These are phyloP conservation scores for Oplegnathus fasciatus DNA, from an alignment of 2,113 vertebrate species.

Conservation along the genomic window DNA sequence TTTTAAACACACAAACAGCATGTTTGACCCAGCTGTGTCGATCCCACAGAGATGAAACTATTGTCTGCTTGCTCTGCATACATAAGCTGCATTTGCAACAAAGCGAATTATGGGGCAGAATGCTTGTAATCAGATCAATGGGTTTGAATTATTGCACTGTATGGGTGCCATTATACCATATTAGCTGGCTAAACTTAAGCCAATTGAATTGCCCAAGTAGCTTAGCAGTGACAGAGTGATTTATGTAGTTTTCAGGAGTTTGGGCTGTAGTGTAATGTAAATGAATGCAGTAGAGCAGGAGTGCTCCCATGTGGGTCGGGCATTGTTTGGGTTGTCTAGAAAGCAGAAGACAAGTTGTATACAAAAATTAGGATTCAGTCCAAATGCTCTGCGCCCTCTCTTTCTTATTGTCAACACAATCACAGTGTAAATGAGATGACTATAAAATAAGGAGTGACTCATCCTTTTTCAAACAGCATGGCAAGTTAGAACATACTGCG, in stretches of 20 bases:
- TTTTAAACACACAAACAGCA: slow-evolving; percentile 39
- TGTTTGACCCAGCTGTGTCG: slow-evolving; percentile 39
- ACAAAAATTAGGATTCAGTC: slow-evolving; percentile 47
- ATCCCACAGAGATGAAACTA: slow-evolving; percentile 47
- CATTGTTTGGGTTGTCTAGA: slow-evolving; percentile 47
- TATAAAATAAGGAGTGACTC: slow-evolving; percentile 35
- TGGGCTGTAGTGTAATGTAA: slow-evolving; percentile 71
- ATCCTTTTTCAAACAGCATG: slow-evolving; percentile 1
- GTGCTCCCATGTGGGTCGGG: slow-evolving; percentile 49
- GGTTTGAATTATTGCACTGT: slow-evolving; percentile 70
- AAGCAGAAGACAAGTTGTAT: slow-evolving; percentile 42
- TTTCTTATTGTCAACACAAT: slow-evolving; percentile 45
- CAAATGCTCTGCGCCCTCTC: slow-evolving; percentile 21
- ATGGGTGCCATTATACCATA: slow-evolving; percentile 60
- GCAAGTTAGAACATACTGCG: background rate
- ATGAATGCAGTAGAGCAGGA: slow-evolving; percentile 55
- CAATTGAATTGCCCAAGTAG: slow-evolving; percentile 68
- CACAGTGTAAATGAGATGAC: slow-evolving; percentile 35
- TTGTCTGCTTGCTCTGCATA: slow-evolving; percentile 41
- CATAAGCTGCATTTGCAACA: slow-evolving; percentile 42
- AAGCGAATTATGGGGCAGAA: slow-evolving; percentile 56
- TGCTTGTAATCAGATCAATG: slow-evolving; percentile 77
- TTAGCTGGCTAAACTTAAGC: slow-evolving; percentile 65
- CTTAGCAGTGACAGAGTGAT: slow-evolving; percentile 72
- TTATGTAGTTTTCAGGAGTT: slow-evolving; percentile 71